phyloP scores from a whole-genome alignment of 2,113 vertebrate genomes.

The Brachyhypopomus occidentalis region DNA sequence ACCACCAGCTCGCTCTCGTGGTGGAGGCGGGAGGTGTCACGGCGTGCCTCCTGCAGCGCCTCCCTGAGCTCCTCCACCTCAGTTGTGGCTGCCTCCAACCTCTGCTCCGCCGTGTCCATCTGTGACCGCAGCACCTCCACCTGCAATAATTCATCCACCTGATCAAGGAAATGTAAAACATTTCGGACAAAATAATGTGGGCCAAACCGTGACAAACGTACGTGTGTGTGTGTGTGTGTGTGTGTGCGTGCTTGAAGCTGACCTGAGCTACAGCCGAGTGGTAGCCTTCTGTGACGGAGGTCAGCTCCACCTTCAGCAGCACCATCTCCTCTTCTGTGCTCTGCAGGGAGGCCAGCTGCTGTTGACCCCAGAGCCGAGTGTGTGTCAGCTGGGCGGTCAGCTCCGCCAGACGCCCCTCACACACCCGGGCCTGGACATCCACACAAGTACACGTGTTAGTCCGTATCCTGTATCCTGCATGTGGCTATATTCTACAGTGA shows the following conservation, averaged over 20 bases:
- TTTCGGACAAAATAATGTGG: neutral
- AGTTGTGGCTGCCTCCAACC: slow-evolving; percentile 40
- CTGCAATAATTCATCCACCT: slow-evolving; percentile 26
- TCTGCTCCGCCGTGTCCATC: slow-evolving; percentile 54
- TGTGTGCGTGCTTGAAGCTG: neutral
- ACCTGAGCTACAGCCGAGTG: slow-evolving; percentile 68
- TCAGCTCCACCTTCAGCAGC: slow-evolving; percentile 73
- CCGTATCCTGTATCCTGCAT: too few relatives aligned
- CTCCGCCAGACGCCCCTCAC: slow-evolving; percentile 66
- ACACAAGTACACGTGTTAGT: neutral
- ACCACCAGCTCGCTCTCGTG: slow-evolving; percentile 73
- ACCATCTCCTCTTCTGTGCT: slow-evolving; percentile 70
- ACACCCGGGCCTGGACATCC: slow-evolving; percentile 54
- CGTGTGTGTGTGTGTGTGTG: neutral
- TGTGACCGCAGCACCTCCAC: slow-evolving; percentile 54
- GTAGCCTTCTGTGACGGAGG: slow-evolving; percentile 70
- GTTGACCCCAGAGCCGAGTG: slow-evolving; percentile 70
- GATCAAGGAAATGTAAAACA: too few relatives aligned
- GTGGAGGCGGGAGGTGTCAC: slow-evolving; percentile 56
- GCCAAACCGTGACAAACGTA: too few relatives aligned
- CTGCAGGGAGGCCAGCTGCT: slow-evolving; percentile 65
- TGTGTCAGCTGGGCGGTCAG: slow-evolving; percentile 64
- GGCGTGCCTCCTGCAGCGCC: slow-evolving; percentile 49
- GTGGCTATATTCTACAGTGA: too few relatives aligned
- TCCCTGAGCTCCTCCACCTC: slow-evolving; percentile 60